Percentiles rank a stretch among this genome's conserved stretches.
Evolutionary conservation across 2,797 vertebrate genomes (phyloP).

Genomic region (Psittacula derbiana): DNA sequence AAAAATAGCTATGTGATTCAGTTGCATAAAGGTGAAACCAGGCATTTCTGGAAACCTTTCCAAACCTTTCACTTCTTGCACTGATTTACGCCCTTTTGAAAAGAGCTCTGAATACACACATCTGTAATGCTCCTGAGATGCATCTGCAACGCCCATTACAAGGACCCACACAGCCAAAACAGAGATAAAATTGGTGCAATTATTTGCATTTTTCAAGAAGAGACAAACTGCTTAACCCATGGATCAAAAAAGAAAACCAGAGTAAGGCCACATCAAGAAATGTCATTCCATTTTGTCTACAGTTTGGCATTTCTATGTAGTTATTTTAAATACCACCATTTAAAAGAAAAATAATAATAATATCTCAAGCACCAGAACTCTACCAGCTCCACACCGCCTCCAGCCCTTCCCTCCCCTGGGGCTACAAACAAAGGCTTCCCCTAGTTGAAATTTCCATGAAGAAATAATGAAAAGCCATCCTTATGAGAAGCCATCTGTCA

Average conservation of each 20-base stretch:
- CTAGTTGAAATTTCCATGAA: neutral
- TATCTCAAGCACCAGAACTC: neutral
- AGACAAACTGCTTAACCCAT: neutral
- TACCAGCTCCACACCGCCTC: neutral
- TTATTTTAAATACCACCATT: neutral
- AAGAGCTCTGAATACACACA: neutral
- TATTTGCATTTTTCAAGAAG: neutral
- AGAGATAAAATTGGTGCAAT: neutral
- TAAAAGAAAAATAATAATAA: neutral
- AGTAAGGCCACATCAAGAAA: neutral
- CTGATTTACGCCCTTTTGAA: neutral
- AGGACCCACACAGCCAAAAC: neutral
- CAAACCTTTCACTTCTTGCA: neutral
- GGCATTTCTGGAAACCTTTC: neutral
- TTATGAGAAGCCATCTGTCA: neutral
- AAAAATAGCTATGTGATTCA: neutral
- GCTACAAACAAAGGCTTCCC: neutral
- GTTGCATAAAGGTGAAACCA: neutral
- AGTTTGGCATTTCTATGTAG: neutral
- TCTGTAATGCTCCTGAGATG: neutral
- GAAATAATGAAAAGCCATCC: neutral
- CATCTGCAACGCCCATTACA: neutral
- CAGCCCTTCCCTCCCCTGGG: neutral
- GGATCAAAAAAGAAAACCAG: neutral
- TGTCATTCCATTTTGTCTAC: neutral